These are phyloP conservation scores for Bufo bufo DNA, from an alignment of 2,113 vertebrate species.

Conservation along the genomic window DNA sequence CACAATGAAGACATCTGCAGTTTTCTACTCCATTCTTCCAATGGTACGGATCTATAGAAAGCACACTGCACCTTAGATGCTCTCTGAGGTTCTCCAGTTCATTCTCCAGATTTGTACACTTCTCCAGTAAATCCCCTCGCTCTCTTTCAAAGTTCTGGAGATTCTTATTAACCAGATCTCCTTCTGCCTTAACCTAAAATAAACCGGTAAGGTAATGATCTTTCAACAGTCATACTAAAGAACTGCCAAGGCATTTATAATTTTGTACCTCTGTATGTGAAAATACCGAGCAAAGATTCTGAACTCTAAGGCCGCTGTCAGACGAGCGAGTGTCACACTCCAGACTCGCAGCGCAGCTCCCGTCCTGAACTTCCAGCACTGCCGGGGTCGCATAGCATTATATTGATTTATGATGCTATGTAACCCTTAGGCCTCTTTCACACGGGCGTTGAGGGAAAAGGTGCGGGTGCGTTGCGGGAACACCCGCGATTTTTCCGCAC, in stretches of 20 bases:
- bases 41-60: neutral
- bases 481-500: too few relatives aligned
- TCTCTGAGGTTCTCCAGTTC: constrained; percentile 73
- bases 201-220: constrained; percentile 21
- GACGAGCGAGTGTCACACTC: too few relatives aligned
- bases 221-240: neutral
- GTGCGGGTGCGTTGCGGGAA: too few relatives aligned
- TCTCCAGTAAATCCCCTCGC: constrained; percentile 77
- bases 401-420: too few relatives aligned
- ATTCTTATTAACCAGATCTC: constrained; percentile 75
- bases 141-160: constrained; percentile 79
- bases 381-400: too few relatives aligned
- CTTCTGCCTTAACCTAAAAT: constrained; percentile 83
- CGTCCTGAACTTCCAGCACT: too few relatives aligned
- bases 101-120: constrained; percentile 74
- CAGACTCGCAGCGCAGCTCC: too few relatives aligned
- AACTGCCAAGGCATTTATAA: neutral
- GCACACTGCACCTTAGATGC: constrained; percentile 74
- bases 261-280: neutral
- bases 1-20: neutral
- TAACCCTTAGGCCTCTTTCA: too few relatives aligned
- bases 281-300: neutral
- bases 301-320: neutral
- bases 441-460: too few relatives aligned
- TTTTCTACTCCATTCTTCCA: neutral